A percentile compares a stretch with the other conserved stretches of the same genome.
Conservation (phyloP, 1,140 invertebrate species). For the Venustaconcha ellipsiformis region DNA sequence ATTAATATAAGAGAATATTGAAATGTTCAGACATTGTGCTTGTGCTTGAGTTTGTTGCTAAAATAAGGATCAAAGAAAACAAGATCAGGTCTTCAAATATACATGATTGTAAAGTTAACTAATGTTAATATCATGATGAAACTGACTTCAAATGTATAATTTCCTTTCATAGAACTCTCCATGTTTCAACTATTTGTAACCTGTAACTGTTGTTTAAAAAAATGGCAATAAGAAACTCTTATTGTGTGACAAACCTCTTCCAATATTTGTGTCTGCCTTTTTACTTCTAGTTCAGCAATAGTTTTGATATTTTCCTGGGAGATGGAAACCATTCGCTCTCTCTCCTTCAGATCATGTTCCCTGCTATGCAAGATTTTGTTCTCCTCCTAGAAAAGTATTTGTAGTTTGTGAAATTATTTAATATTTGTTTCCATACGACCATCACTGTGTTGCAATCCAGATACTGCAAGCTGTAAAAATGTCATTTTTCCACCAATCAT, state of each 20-base stretch:
- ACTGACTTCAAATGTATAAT: no score
- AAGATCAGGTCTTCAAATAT: no score
- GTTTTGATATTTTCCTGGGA: constrained; percentile 60
- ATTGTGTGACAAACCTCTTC: constrained; percentile 48
- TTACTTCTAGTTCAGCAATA: constrained; percentile 58
- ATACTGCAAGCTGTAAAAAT: background rate
- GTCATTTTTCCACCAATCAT: background rate
- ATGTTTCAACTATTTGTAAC: no score
- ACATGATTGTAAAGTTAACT: no score
- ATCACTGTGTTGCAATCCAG: background rate
- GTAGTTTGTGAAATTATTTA: background rate
- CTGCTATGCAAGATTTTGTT: constrained; percentile 56
- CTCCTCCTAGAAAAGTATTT: constrained; percentile 47
- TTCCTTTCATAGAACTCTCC: no score
- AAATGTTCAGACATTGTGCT: no score
- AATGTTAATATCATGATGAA: no score
- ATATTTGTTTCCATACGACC: background rate
- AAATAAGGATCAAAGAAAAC: no score
- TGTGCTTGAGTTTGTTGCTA: no score
- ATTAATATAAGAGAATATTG: no score
- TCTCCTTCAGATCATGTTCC: constrained; percentile 58
- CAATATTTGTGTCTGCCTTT: constrained; percentile 45
- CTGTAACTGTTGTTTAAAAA: no score
- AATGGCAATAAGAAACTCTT: no score
- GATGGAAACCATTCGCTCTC: constrained; percentile 58